Evolutionary conservation across 2,888 invertebrate genomes (phyloP).

Genomic region (Coenonympha arcania): DNA sequence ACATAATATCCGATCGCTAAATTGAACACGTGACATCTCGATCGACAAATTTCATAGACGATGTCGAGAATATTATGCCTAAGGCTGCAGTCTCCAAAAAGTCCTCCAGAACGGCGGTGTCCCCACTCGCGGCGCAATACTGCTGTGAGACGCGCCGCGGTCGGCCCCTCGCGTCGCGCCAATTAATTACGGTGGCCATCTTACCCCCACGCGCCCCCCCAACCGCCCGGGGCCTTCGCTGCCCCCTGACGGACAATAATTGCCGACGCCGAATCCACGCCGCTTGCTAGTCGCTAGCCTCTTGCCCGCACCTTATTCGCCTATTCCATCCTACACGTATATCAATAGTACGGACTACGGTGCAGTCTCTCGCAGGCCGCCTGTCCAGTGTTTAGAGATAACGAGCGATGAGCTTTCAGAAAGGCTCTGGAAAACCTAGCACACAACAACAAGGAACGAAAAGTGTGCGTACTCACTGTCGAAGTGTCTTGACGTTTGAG

Average conservation of each 20-base stretch:
- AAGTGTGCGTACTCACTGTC: no score
- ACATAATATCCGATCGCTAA: no score
- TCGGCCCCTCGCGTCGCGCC: constrained; percentile 73
- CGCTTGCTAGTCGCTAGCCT: constrained; percentile 39
- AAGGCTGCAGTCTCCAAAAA: not conserved
- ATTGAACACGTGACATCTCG: no score
- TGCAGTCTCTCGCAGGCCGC: not conserved
- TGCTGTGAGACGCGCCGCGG: constrained; percentile 69
- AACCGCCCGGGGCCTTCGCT: constrained; percentile 34
- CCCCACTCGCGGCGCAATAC: constrained; percentile 58
- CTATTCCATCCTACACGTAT: not conserved
- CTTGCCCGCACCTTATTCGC: constrained; percentile 33
- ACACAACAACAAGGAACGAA: no score
- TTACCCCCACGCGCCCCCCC: constrained; percentile 49
- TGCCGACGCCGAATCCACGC: constrained; percentile 59
- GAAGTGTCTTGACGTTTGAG: no score
- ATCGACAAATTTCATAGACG: no score
- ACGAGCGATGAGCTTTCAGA: no score
- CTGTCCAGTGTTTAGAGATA: not conserved
- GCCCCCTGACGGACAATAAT: constrained; percentile 68
- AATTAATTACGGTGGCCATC: constrained; percentile 75
- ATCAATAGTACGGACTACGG: not conserved
- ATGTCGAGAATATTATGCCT: no score
- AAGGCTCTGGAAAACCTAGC: no score
- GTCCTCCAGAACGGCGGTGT: constrained; percentile 25